Evolutionary conservation across 1,140 invertebrate species (phyloP).

Genomic region (Lepidostoma basale): DNA sequence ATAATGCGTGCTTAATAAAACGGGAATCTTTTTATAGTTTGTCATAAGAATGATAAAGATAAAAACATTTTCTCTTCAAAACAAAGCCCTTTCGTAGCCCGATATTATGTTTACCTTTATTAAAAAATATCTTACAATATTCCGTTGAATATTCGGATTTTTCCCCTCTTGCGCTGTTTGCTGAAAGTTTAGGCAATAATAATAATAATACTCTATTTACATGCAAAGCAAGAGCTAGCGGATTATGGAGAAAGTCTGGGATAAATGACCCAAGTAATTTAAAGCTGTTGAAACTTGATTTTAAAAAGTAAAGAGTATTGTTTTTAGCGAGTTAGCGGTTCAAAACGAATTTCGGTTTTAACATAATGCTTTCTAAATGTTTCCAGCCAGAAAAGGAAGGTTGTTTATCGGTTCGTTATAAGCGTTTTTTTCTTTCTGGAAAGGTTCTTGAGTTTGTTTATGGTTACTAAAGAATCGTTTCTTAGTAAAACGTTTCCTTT

Average conservation of each 20-base stretch:
- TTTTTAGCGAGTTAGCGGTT: constrained; percentile 17
- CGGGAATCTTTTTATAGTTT: constrained; percentile 6
- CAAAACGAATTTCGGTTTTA: constrained; percentile 20
- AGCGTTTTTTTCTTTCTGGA: background rate
- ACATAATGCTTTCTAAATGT: constrained; percentile 17
- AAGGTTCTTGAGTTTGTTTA: background rate
- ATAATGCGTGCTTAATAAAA: constrained; percentile 20
- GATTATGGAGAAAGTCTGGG: constrained; percentile 24
- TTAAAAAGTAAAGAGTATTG: constrained; percentile 27
- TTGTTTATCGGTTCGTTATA: constrained; percentile 18
- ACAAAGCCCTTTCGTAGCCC: background rate
- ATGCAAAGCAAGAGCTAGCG: constrained; percentile 24
- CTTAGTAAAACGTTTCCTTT: background rate
- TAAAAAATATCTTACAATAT: constrained; percentile 23
- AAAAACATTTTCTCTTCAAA: background rate
- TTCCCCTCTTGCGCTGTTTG: constrained; percentile 5
- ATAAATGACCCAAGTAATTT: constrained; percentile 30
- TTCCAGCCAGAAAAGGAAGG: background rate
- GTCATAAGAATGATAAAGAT: constrained; percentile 19
- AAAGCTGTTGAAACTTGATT: constrained; percentile 24
- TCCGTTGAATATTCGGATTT: constrained; percentile 10
- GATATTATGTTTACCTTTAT: constrained; percentile 26
- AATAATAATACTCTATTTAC: constrained; percentile 27
- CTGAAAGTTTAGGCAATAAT: constrained; percentile 7
- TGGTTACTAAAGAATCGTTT: background rate